Base-by-base conservation (phyloP, 2,113 vertebrate species). In the Felis chaus region DNA sequence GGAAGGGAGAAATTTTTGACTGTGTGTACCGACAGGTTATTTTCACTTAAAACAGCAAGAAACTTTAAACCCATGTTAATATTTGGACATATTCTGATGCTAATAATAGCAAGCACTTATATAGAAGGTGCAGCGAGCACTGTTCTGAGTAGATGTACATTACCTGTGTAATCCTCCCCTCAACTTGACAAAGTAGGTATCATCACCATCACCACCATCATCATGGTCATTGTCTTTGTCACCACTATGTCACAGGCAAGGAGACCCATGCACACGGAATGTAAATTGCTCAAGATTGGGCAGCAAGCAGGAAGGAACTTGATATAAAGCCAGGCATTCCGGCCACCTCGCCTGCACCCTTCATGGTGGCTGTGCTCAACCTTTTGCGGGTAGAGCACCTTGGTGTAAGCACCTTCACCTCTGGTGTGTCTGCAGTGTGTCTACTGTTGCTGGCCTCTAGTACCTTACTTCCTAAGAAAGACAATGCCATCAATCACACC, bases 381-480 rank as follows among this genome's bases (percentile, higher is more conserved):
- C 11, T 36, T 21, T 1, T 13, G 48, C 15, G 3, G 7, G 11
- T 12, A 8, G 21, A 63, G 23, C 21, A 3, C 33, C 1, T 1
- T 0, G 53, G 7, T 7, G 10, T 27, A 25, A 57, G 23, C 0
- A 1, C 9, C 33, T 29, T 18, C 12, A 19, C 18, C 5, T 41
- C 39, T 3, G 0, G 1, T 0, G 11, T 31, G n/a, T 27, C 19
- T 19, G n/a, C 1, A 29, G 39, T 0, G 8, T 21, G 31, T 15
- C 31, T 5, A 1, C 10, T 4, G 0, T 0, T 4, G 50, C 11
- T 15, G 45, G 14, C 13, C 93, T 27, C 8, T 2, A 12, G 4
- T 48, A 33, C 7, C 29, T 63, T 4, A 3, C 61, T 29, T 48
- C 29, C 48, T 48, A 9, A 48, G 61, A 50, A 27, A 31, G 36